Evolutionary conservation across 1,140 invertebrate genomes (phyloP).

Genomic region (Homalodisca vitripennis): DNA sequence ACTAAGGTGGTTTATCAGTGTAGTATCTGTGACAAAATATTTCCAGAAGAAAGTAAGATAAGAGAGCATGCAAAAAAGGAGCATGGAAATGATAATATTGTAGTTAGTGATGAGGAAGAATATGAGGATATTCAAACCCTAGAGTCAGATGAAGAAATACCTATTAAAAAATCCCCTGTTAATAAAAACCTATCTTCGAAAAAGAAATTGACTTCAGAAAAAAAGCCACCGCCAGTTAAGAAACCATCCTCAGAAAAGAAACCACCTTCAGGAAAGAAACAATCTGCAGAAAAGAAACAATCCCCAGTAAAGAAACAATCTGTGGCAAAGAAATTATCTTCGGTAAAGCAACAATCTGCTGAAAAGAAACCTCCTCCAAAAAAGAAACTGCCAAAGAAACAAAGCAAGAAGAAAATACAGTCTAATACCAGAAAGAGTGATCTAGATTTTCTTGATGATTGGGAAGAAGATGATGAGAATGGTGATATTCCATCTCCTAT

Average conservation of each 20-base stretch:
- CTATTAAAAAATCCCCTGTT: no score
- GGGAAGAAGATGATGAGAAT: constrained; percentile 9
- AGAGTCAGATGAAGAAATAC: background rate
- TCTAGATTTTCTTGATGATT: constrained; percentile 16
- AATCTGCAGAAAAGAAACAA: background rate
- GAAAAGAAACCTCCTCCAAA: background rate
- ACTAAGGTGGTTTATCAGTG: constrained; percentile 15
- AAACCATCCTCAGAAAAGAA: no score
- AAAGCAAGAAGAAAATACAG: background rate
- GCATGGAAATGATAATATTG: constrained; percentile 1
- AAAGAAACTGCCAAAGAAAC: background rate
- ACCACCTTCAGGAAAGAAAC: background rate
- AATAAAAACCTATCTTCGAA: no score
- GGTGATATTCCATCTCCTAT: background rate
- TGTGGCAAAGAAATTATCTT: no score
- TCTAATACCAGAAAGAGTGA: background rate
- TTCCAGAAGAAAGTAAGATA: background rate
- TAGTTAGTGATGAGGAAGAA: background rate
- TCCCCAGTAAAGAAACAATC: background rate
- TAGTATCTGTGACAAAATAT: constrained; percentile 5
- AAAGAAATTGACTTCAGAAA: no score
- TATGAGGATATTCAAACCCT: constrained; percentile 17
- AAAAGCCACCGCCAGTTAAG: no score
- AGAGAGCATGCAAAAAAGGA: background rate
- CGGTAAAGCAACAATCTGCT: no score